Base-by-base conservation (phyloP, 2,113 vertebrate genomes). In the Lipotes vexillifer region DNA sequence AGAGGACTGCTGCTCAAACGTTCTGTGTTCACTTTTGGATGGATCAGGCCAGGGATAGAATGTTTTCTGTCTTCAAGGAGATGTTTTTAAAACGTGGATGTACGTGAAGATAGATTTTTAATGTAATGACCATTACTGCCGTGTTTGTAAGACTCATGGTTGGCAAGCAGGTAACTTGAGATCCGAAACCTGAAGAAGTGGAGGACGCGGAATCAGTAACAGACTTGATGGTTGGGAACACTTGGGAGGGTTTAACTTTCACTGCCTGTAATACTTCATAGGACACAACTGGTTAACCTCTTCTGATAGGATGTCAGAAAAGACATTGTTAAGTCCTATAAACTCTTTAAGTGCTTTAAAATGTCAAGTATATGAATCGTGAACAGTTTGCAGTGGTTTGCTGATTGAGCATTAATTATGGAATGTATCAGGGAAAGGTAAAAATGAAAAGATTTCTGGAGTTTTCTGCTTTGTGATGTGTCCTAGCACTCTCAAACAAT, bases 331-430 rank as follows among this genome's bases (percentile, higher is more conserved):
- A 74, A 91, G 38, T 94, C 63, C 80, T 85, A 5, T 86, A 90
- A 88, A 97, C 36, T 88, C 66, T 80, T 66, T 29, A 96, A 96
- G 90, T 88, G 80, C 77, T 92, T 96, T 94, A 85, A 96, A 97
- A 96, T 96, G 81, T 96, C 85, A 94, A 49, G 80, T 90, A 17
- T 94, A 80, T 95, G 72, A 90, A 92, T 87, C 31, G 86, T 77
- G 41, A 84, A 38, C 21, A 83, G 59, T 81, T 97, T 90, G 44
- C 52, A 66, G 85, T 90, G 63, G n/a, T 84, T 12, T 91, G 72
- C 90, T 92, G 38, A 88, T 94, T 89, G 80, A 66, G 52, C 59
- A 36, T 92, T 93, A 90, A 93, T 94, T 88, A 38, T 23, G 69
- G 63, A 83, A 71, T 66, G 5, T 83, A 6, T 83, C 44, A 46